Evolutionary conservation across 2,888 invertebrate species (phyloP).

Genomic region (Temnothorax unifasciatus): DNA sequence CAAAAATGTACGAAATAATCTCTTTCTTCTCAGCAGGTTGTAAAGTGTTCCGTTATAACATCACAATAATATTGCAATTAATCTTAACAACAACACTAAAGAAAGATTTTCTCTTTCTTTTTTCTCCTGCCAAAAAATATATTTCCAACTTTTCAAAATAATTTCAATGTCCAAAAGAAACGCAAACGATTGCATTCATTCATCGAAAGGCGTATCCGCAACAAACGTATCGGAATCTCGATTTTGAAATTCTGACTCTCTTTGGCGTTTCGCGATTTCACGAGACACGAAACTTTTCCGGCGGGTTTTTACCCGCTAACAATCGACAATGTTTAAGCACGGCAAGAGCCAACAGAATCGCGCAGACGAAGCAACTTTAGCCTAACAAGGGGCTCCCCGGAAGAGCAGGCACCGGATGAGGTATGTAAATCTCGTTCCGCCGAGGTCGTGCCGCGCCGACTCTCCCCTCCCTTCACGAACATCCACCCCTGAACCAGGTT

Average conservation of each 20-base stretch:
- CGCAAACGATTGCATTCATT: background rate
- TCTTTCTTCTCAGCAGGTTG: background rate
- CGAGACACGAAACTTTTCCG: conserved; percentile 59
- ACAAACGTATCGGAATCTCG: background rate
- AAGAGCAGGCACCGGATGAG: conserved; percentile 75
- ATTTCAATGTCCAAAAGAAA: background rate
- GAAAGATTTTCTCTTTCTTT: background rate
- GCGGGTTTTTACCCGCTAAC: conserved; percentile 77
- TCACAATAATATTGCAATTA: background rate
- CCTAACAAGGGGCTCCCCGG: conserved; percentile 82
- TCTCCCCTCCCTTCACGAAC: conserved; percentile 65
- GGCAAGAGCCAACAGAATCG: conserved; percentile 80
- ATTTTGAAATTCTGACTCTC: conserved; percentile 47
- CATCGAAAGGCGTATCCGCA: conserved; percentile 8
- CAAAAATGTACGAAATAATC: background rate
- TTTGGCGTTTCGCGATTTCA: conserved; percentile 57
- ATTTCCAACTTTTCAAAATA: background rate
- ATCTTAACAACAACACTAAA: background rate
- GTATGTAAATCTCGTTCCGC: conserved; percentile 80
- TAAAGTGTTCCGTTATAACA: background rate
- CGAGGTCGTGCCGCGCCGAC: conserved; percentile 76
- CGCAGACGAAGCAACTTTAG: conserved; percentile 83
- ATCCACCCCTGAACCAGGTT: conserved; percentile 76
- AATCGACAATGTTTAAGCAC: conserved; percentile 79
- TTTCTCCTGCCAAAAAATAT: background rate